Evolutionary conservation across 1,140 invertebrate genomes (phyloP), one percentile per base, ranked within the genome.

Genomic region (Trichogramma pretiosum): DNA sequence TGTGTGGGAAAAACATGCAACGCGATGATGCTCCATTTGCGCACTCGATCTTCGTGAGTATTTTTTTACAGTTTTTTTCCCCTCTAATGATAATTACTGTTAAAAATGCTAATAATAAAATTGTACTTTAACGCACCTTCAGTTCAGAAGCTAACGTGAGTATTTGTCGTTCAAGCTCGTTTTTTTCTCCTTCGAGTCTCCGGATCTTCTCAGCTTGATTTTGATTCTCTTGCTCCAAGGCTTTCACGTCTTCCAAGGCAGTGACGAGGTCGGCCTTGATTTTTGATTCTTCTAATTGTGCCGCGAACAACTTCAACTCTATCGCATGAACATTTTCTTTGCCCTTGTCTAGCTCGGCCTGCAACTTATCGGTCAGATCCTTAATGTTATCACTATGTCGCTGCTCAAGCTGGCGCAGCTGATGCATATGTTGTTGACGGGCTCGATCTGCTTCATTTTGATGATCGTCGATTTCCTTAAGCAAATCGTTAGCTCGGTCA

Each of bases 381-480:
- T 81, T 79, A 2, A 86, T 62, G 43, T 83, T 78, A 53, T 90
- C 87, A 1, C 79, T 66, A 58, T 91, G 86, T 47, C 83, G 78
- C 33, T 80, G 76, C 58, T 93, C 89, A 3, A 89, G 61, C 39
- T 80, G 72, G 37, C 81, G 82, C 30, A 83, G 70, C 43, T 82
- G 79, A 38, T 81, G 82, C 30, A 83, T 70, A 43, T 82, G 79
- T 30, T 79, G 76, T 58, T 83, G 76, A 39, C 81, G 72, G 21
- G 79, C 78, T 48, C 79, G 79, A 65, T 94, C 90, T 55, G 93
- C 75, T 32, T 81, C 76, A 1, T 78, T 74, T 64, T 93, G 88
- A 56, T 87, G 83, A 41, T 94, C 92, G 62, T 95, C 91, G 2
- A 92, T 84, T 67, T 95, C 91, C 48, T 87, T 83, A 2, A 88